Base-by-base conservation (phyloP, 2,888 invertebrate genomes). In the Meteorus colon region DNA sequence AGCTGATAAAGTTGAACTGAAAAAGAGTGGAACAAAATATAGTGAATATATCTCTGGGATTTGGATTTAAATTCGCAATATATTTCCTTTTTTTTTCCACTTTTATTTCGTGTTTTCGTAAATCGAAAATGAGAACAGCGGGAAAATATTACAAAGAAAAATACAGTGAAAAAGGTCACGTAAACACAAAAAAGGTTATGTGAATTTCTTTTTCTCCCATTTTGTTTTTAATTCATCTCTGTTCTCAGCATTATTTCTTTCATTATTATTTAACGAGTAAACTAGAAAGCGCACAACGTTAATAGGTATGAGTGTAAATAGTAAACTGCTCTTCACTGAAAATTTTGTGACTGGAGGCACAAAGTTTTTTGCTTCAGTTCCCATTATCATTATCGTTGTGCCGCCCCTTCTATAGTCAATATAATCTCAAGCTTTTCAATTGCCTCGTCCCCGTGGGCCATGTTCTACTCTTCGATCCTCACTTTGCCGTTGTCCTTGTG, bases 351-450 rank as follows among this genome's bases (percentile, higher is more conserved):
- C 29, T 27, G 31, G 12, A 62, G 4, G 16, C 70, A 76, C 70
- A 76, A 79, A 74, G 68, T 77, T 75, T 77, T 76, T 66, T 75
- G 73, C 71, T 66, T 62, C 65, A 77, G 68, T 55, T 24, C 55
- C 68, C 75, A 80, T 76, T 76, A 78, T 75, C 77, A 73, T 79
- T 78, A 78, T 77, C 75, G 73, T 78, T 74, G 73, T 55, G 29
- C 51, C 55, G 37, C 72, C 51, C 37, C 19, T 68, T 55, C 73
- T 45, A 74, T 76, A 76, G 78, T 77, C 80, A 78, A 80, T 80
- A 75, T 72, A 74, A 80, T 77, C 77, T 79, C 68, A 68, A 76
- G 76, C 73, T 77, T 77, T 78, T 80, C 80, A 75, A 78, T 79
- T 78, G 62, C 75, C 34, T 37, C 65, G 51, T 76, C 70, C 66